Base-by-base conservation (phyloP, 2,888 invertebrate genomes). In the Ephialtes manifestator region DNA sequence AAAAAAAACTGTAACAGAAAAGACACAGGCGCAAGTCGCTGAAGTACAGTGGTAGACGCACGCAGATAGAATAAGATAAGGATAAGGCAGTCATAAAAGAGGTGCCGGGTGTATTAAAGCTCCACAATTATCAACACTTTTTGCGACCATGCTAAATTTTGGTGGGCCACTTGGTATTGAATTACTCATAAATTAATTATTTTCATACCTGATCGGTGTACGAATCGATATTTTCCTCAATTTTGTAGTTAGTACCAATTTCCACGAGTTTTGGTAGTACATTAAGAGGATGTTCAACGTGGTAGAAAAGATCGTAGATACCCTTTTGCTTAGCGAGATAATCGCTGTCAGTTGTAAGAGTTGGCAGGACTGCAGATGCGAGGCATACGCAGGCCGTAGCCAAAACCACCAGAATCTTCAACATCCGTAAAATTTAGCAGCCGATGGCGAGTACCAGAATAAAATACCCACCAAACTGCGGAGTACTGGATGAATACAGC, bases 361-460 rank as follows among this genome's bases (percentile, higher is more conserved):
- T 5, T 74, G 43, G 51, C 10, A 20, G 24, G 24, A 24, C 24
- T 2, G 94, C 94, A 80, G 93, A 88, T 83, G 94, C 94, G 88
- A 95, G 89, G 88, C 94, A 94, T 87, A 94, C 91, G 46, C 95
- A 90, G 88, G 93, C 93, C 72, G 83, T 79, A 67, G 94, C 94
- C 78, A 95, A 90, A 82, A 94, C 91, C 86, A 95, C 85, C 93
- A 95, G 94, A 94, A 95, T 94, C 94, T 95, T 95, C 95, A 95
- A 13, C 67, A 67, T 67, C 46, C 4, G 24, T 11, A 20, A 46
- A 24, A 46, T 46, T 46, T 35, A 13, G 46, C 18, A 13, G 1
- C 65, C 1, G 13, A 18, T 2, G 43, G 31, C 31, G 60, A 28
- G n/a, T 35, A 20, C 3, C 18, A 11, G 10, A 65, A 65, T 43